phyloP scores from a whole-genome alignment of 1,140 invertebrate species.

The Sycobia sp. region DNA sequence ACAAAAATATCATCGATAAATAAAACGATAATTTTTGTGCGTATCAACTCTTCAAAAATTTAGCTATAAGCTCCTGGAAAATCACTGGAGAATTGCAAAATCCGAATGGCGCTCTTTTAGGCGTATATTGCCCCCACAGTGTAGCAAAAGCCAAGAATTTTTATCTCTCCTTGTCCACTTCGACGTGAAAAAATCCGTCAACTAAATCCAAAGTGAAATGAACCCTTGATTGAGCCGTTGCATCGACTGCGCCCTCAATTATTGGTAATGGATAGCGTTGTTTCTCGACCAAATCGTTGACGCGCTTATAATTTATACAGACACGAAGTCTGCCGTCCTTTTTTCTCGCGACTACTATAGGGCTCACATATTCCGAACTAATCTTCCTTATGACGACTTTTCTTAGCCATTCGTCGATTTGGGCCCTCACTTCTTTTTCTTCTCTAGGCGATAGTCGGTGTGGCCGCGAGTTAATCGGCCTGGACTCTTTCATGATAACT shows the following conservation, averaged over 20 bases:
- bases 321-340: not conserved
- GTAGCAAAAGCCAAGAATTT: slow-evolving; percentile 17
- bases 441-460: slow-evolving; percentile 18
- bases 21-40: not conserved
- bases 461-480: slow-evolving; percentile 1
- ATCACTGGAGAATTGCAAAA: slow-evolving; percentile 8
- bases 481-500: not conserved
- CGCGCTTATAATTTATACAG: slow-evolving; percentile 3
- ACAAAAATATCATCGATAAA: slow-evolving; percentile 25
- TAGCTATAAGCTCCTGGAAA: not conserved
- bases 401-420: slow-evolving; percentile 10
- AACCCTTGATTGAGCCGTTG: not conserved
- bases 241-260: not conserved
- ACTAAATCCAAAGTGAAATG: not conserved
- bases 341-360: not conserved
- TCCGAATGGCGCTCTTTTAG: slow-evolving; percentile 2
- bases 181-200: slow-evolving; percentile 23
- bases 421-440: slow-evolving; percentile 4
- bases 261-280: not conserved
- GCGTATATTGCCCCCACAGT: slow-evolving; percentile 2
- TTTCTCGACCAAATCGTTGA: not conserved
- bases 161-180: not conserved
- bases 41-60: slow-evolving; percentile 5
- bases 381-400: slow-evolving; percentile 10
- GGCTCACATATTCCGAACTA: not conserved